Conservation (phyloP, 2,888 invertebrate genomes). For the Archaeoteleia sp. region DNA sequence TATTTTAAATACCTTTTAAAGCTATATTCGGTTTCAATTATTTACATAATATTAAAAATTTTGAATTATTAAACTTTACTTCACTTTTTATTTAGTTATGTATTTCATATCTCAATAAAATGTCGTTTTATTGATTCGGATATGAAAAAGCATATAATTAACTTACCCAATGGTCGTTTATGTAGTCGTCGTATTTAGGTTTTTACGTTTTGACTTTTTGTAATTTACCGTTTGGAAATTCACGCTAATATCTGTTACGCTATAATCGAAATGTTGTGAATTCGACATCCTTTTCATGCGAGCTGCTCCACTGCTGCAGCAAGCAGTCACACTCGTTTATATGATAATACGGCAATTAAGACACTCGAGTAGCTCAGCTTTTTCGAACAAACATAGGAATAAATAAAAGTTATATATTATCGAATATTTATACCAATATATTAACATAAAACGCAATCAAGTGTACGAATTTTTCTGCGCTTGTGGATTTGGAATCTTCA, state of each 20-base stretch:
- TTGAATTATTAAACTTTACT: too few species aligned
- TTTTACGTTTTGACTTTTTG: background rate
- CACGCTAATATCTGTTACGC: conserved; percentile 25
- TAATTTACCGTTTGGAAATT: conserved; percentile 23
- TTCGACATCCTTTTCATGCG: conserved; percentile 8
- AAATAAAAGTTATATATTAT: conserved; percentile 44
- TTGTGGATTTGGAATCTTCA: background rate
- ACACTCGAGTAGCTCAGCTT: conserved; percentile 42
- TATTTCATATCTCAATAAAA: too few species aligned
- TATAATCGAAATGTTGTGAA: conserved; percentile 38
- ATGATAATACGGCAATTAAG: conserved; percentile 50
- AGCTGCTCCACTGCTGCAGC: conserved; percentile 32
- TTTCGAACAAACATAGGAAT: conserved; percentile 39
- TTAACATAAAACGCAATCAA: conserved; percentile 32
- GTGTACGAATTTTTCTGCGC: conserved; percentile 26
- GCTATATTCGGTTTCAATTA: too few species aligned
- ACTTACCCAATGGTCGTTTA: conserved; percentile 3
- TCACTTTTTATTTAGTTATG: too few species aligned
- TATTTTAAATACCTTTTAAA: too few species aligned
- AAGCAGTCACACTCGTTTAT: conserved; percentile 45
- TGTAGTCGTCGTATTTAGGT: conserved; percentile 11
- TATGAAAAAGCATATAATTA: conserved; percentile 29
- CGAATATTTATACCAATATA: conserved; percentile 36
- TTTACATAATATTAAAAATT: too few species aligned
- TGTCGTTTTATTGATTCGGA: too few species aligned